Percentiles rank a stretch among this genome's conserved stretches.
Conservation (phyloP, 2,113 vertebrate species). For the Hymenochirus boettgeri region DNA sequence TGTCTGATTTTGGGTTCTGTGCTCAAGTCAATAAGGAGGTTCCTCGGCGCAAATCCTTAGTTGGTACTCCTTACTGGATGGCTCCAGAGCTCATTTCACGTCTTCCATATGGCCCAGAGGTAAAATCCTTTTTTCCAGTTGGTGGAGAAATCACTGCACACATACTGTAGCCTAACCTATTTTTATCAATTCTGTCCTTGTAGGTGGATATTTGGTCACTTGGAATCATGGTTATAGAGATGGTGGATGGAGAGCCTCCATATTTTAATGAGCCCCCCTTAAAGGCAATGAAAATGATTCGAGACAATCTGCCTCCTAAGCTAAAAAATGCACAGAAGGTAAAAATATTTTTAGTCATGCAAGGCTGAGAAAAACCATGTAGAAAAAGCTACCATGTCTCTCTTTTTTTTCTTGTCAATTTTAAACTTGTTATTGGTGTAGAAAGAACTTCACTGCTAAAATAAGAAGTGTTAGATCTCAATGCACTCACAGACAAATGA, state of each 20-base stretch:
- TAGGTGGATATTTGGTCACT: slow-evolving; percentile 94
- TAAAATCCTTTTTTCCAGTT: slow-evolving; percentile 45
- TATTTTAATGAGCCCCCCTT: slow-evolving; percentile 94
- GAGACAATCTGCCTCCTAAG: slow-evolving; percentile 90
- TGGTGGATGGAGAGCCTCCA: slow-evolving; percentile 93
- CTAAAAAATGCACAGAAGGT: slow-evolving; percentile 92
- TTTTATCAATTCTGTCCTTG: not conserved
- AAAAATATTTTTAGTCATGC: no score
- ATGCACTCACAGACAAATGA: no score
- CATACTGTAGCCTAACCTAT: rapidly evolving
- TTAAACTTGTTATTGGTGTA: no score
- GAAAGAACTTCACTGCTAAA: no score
- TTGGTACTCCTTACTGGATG: slow-evolving; percentile 92
- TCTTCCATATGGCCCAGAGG: slow-evolving; percentile 82
- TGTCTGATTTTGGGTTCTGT: slow-evolving; percentile 92
- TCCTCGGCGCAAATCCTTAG: slow-evolving; percentile 79
- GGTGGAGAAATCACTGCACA: rapidly evolving
- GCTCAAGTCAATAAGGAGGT: slow-evolving; percentile 90
- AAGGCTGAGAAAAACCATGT: no score
- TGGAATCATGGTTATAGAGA: slow-evolving; percentile 95
- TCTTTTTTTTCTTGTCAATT: no score
- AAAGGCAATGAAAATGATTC: slow-evolving; percentile 97
- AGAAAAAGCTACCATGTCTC: no score
- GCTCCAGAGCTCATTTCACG: slow-evolving; percentile 88
- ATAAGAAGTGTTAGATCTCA: no score